Conservation (phyloP, 64 coral and sea anemone species). For the Pocillopora damicornis region DNA sequence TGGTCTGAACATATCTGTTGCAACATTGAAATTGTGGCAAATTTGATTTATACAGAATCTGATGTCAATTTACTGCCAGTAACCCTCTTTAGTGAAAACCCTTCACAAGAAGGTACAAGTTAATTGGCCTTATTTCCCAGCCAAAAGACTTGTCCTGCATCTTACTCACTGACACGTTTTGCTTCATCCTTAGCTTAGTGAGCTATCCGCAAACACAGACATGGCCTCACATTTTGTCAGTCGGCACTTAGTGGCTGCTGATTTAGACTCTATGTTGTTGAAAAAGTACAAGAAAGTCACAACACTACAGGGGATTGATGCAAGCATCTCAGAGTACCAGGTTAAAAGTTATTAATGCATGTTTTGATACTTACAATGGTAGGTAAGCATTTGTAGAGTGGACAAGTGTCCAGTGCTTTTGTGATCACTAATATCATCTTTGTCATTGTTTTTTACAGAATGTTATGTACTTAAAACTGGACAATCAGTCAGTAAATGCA, state of each 20-base stretch:
- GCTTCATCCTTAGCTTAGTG: conserved; percentile 8
- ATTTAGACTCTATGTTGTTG: conserved; percentile 53
- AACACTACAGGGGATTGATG: conserved; percentile 70
- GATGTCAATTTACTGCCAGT: too few relatives aligned
- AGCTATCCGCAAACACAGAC: conserved; percentile 46
- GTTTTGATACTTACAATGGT: not conserved
- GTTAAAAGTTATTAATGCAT: not conserved
- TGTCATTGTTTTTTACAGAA: conserved; percentile 22
- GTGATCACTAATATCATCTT: too few relatives aligned
- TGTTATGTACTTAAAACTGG: conserved; percentile 48
- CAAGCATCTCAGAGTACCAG: conserved; percentile 42
- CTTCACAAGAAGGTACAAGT: too few relatives aligned
- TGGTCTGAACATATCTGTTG: too few relatives aligned
- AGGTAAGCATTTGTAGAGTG: too few relatives aligned
- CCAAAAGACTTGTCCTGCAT: not conserved
- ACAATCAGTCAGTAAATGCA: conserved; percentile 49
- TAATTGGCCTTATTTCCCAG: not conserved
- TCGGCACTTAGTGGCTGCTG: conserved; percentile 63
- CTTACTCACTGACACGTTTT: not conserved
- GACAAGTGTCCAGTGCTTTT: too few relatives aligned
- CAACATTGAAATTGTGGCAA: too few relatives aligned
- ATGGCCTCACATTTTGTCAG: conserved; percentile 73
- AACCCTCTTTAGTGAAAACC: too few relatives aligned
- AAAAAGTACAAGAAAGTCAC: conserved; percentile 36
- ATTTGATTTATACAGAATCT: too few relatives aligned